Percentiles rank a stretch among this genome's conserved stretches.
phyloP scores from a whole-genome alignment of 2,888 invertebrate genomes.

The Noctua janthina region DNA sequence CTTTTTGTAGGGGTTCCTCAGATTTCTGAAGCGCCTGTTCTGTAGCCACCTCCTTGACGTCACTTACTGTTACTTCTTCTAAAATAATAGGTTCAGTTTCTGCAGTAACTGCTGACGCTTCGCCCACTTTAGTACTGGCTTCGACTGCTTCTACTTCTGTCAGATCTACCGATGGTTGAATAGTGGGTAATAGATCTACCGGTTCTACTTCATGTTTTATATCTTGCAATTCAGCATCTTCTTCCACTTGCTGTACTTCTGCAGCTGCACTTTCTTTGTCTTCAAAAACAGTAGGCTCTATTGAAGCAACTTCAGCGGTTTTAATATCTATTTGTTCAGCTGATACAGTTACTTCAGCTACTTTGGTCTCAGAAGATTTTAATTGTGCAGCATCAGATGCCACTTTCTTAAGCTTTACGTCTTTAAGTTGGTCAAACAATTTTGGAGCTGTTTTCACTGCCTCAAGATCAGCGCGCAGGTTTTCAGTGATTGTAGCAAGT shows the following conservation, averaged over 20 bases:
- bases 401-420: slow-evolving; percentile 27
- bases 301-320: neutral
- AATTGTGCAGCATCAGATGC: slow-evolving; percentile 2
- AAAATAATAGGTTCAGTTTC: slow-evolving; percentile 9
- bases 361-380: slow-evolving; percentile 9
- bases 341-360: neutral
- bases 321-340: neutral
- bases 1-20: slow-evolving; percentile 13
- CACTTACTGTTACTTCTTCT: slow-evolving; percentile 27
- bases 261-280: neutral
- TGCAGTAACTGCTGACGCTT: slow-evolving; percentile 9
- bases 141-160: slow-evolving; percentile 6
- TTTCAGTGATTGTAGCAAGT: slow-evolving; percentile 56
- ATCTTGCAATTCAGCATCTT: slow-evolving; percentile 8
- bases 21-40: slow-evolving; percentile 16
- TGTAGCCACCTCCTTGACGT: neutral
- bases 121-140: neutral
- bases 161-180: slow-evolving; percentile 5
- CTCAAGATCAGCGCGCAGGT: slow-evolving; percentile 61
- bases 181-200: neutral
- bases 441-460: slow-evolving; percentile 28
- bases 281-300: slow-evolving; percentile 10
- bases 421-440: slow-evolving; percentile 34
- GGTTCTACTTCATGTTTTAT: neutral
- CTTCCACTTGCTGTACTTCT: neutral